Evolutionary conservation across 2,113 vertebrate species (phyloP).

Genomic region (Larimichthys crocea): DNA sequence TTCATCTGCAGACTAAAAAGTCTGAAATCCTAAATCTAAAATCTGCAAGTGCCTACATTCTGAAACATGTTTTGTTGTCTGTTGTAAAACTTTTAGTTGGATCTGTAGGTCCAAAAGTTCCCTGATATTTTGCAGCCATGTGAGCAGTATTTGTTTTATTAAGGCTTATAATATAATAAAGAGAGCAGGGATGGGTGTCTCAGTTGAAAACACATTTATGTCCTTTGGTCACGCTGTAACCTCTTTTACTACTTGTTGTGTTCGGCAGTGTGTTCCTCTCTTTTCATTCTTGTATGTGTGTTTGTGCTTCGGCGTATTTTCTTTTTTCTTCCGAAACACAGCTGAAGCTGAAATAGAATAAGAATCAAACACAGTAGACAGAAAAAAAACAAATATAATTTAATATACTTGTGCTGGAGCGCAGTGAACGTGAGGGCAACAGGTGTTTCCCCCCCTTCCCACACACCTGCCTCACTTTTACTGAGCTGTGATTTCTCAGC

Average conservation of each 20-base stretch:
- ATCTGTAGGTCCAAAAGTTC: background rate
- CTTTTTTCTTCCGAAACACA: background rate
- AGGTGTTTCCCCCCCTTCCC: constrained; percentile 23
- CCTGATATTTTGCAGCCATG: background rate
- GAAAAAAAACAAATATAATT: background rate
- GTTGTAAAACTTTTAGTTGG: background rate
- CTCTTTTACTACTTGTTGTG: background rate
- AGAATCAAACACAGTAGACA: background rate
- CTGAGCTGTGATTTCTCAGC: constrained; percentile 32
- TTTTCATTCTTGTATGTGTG: background rate
- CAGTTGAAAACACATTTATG: background rate
- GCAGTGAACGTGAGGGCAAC: constrained; percentile 19
- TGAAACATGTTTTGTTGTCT: background rate
- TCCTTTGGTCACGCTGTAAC: background rate
- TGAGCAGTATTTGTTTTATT: background rate
- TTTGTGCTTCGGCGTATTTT: background rate
- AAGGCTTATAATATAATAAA: background rate
- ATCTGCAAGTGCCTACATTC: background rate
- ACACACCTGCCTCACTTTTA: constrained; percentile 43
- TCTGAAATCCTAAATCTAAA: background rate
- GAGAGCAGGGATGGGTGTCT: background rate
- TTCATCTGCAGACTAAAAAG: background rate
- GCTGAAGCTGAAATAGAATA: background rate
- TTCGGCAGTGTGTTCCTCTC: background rate
- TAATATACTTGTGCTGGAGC: background rate